phyloP scores from a whole-genome alignment of 2,888 invertebrate genomes.

The Electrophaes corylata region DNA sequence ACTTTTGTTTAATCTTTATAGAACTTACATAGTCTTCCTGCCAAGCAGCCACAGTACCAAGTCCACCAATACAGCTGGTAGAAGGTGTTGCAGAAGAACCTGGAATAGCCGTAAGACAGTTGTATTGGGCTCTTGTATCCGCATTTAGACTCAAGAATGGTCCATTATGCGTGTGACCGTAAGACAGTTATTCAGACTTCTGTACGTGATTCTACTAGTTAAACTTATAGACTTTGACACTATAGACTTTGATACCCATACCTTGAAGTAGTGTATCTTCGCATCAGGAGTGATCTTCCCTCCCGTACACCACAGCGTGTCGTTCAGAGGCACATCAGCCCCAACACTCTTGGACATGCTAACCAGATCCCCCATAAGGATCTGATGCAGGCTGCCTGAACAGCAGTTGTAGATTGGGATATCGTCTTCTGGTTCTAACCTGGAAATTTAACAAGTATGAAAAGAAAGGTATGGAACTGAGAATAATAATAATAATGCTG shows the following conservation, averaged over 20 bases:
- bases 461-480: too few species aligned
- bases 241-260: too few species aligned
- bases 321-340: constrained; percentile 86
- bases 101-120: too few species aligned
- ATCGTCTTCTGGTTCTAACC: constrained; percentile 62
- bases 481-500: too few species aligned
- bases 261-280: constrained; percentile 86
- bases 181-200: too few species aligned
- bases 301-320: constrained; percentile 87
- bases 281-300: constrained; percentile 84
- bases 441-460: constrained; percentile 35
- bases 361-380: constrained; percentile 87
- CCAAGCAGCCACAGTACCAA: constrained; percentile 86
- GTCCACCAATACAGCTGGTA: constrained; percentile 92
- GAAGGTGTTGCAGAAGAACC: constrained; percentile 89
- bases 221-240: too few species aligned
- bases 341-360: constrained; percentile 79
- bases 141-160: too few species aligned
- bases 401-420: constrained; percentile 92
- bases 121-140: too few species aligned
- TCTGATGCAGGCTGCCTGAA: constrained; percentile 87
- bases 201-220: too few species aligned
- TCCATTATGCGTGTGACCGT: too few species aligned
- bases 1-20: not conserved
- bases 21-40: constrained; percentile 87